phyloP scores from a whole-genome alignment of 2,113 vertebrate species.

The Dipodomys ordii region DNA sequence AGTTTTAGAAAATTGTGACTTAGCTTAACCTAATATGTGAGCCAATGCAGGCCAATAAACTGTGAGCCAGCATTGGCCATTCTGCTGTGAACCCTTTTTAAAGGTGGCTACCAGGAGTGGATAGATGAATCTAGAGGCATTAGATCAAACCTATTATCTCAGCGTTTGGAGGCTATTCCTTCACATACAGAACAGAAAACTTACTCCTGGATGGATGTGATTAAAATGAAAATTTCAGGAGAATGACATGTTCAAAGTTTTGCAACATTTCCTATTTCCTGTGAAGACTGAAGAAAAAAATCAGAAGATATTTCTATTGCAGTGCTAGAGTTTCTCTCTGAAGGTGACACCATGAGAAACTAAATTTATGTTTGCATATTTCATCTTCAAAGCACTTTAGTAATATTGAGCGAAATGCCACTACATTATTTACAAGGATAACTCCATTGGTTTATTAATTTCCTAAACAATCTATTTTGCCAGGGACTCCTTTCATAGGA shows the following conservation, averaged over 20 bases:
- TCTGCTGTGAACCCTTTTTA: conserved; percentile 4
- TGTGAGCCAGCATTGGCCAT: background rate
- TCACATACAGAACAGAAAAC: background rate
- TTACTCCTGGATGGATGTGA: background rate
- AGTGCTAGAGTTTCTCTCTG: background rate
- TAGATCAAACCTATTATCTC: background rate
- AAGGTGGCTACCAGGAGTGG: background rate
- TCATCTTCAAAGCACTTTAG: background rate
- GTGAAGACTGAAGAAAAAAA: background rate
- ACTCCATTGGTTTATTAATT: background rate
- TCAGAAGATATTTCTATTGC: background rate
- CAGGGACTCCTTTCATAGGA: too few relatives aligned
- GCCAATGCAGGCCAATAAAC: background rate
- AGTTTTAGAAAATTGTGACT: background rate
- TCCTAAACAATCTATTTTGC: background rate
- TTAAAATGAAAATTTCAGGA: conserved; percentile 5
- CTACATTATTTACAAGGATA: background rate
- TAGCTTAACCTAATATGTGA: background rate
- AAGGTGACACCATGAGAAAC: background rate
- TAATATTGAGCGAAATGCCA: background rate
- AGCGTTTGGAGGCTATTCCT: background rate
- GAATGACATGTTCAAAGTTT: background rate
- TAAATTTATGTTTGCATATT: background rate
- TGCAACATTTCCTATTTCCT: background rate
- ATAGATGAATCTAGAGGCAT: background rate